Conservation (phyloP, 2,888 invertebrate genomes). For the Morpho deidamia region DNA sequence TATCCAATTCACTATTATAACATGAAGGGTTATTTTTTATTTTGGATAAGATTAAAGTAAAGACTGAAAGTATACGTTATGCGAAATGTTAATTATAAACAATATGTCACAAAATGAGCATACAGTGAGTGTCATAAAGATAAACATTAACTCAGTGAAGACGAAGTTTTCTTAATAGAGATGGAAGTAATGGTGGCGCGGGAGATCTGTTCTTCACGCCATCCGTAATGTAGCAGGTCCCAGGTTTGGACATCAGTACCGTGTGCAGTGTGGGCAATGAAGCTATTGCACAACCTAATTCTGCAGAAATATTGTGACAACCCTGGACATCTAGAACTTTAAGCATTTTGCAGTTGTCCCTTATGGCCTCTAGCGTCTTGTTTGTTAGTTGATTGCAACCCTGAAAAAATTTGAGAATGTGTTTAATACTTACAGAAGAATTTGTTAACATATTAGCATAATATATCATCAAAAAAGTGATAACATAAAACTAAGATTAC, state of each 20-base stretch:
- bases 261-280: constrained; percentile 60
- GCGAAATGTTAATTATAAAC: too few species aligned
- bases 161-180: constrained; percentile 58
- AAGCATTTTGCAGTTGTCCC: constrained; percentile 66
- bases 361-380: constrained; percentile 71
- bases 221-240: constrained; percentile 55
- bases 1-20: too few species aligned
- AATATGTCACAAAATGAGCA: constrained; percentile 23
- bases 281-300: constrained; percentile 61
- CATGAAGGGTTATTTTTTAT: too few species aligned
- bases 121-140: neutral
- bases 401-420: constrained; percentile 47
- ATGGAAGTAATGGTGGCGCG: constrained; percentile 58
- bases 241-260: constrained; percentile 66
- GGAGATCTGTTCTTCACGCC: constrained; percentile 55
- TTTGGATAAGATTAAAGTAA: too few species aligned
- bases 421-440: too few species aligned
- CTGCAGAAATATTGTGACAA: constrained; percentile 69
- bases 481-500: too few species aligned
- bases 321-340: constrained; percentile 79
- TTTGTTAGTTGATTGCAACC: constrained; percentile 81
- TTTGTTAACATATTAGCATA: too few species aligned
- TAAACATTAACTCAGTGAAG: neutral
- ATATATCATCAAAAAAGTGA: too few species aligned
- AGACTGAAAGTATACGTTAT: too few species aligned